Evolutionary conservation across 2,888 invertebrate species (phyloP), one percentile per base, ranked within the genome.

Genomic region (Thumatha senex): DNA sequence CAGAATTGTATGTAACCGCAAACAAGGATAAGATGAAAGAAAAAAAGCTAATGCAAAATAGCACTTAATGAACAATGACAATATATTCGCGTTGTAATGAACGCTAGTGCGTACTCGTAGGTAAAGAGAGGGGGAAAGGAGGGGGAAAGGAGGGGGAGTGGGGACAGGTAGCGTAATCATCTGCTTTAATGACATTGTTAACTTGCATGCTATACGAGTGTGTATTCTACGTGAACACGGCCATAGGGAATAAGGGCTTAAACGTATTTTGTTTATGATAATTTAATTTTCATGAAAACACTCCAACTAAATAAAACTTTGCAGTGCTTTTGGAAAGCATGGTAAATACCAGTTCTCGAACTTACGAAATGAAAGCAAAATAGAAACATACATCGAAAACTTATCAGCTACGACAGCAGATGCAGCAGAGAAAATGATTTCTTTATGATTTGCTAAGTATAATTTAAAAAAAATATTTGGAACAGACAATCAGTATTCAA

Each of bases 111-210:
- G 46, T 49, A 40, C 11, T 24, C 18, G 5, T 24, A 24, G 18
- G 18, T 24, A 24, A 24, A 24, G 2, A 5, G 18, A 24, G 5
- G 18, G 18, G 5, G 5, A 24, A 8, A 8, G 7, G 31, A 8
- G 31, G 7, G 31, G 31, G 31, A 8, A 8, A 10, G 31, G 5
- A 7, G 31, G 31, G 31, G 31, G 31, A 2, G 31, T 36, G 47
- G 48, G 54, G 55, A 46, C 63, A 66, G 64, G 72, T 81, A 70
- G 78, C 76, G 74, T 64, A 71, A 78, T 84, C 80, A 79, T 81
- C 67, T 70, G 74, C 65, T 76, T 80, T 83, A 84, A 84, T 82
- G 82, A 80, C 72, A 69, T 78, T 77, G 75, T 83, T 80, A 80
- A 71, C 78, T 78, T 78, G 80, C 80, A 74, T 72, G 70, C 50